These are phyloP conservation scores for Brachymystax lenok DNA, from an alignment of 2,797 vertebrate species.

Conservation along the genomic window DNA sequence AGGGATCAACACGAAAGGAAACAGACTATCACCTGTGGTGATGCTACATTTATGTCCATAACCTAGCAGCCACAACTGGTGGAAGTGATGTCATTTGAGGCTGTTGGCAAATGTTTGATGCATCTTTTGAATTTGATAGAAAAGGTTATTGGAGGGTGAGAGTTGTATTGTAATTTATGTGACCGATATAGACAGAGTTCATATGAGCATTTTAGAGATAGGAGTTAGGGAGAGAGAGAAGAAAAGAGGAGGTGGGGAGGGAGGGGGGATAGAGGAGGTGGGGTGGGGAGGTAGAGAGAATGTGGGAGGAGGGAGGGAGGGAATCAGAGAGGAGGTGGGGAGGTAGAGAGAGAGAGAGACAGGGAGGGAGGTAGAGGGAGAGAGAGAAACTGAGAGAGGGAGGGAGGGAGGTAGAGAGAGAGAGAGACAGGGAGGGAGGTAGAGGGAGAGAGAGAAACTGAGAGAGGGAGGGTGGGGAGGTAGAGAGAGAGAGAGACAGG, in stretches of 20 bases:
- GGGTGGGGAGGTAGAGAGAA: too few species aligned
- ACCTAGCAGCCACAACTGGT: neutral
- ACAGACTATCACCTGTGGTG: too few species aligned
- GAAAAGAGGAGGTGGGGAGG: neutral
- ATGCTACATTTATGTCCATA: too few species aligned
- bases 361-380: too few species aligned
- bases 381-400: too few species aligned
- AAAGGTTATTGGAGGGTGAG: neutral
- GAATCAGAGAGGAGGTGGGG: too few species aligned
- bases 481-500: too few species aligned
- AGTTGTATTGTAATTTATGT: neutral
- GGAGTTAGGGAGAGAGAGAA: neutral
- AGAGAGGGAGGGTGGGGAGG: too few species aligned
- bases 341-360: too few species aligned
- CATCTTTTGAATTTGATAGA: neutral
- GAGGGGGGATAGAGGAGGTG: neutral
- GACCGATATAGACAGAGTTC: neutral
- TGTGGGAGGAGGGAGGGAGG: too few species aligned
- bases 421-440: neutral
- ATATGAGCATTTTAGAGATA: neutral
- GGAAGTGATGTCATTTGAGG: neutral
- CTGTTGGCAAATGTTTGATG: neutral
- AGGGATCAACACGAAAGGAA: neutral
- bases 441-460: neutral
- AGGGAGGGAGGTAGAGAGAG: too few species aligned